These are phyloP conservation scores for Zygothrica quintamaculata DNA, from an alignment of 2,888 invertebrate genomes.

Conservation along the genomic window DNA sequence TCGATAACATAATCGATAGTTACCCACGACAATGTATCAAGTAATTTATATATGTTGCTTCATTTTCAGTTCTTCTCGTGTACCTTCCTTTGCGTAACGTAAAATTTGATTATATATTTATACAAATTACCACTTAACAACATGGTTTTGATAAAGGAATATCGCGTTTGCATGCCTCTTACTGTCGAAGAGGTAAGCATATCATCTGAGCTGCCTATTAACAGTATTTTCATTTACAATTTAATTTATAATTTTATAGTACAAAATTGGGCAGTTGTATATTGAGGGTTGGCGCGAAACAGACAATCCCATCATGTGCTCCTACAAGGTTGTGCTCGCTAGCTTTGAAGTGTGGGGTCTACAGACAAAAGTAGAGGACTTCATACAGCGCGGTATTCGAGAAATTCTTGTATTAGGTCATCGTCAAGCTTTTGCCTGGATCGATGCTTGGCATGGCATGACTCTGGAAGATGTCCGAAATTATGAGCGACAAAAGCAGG, in stretches of 20 bases:
- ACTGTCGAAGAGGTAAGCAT: constrained; percentile 93
- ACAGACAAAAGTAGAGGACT: constrained; percentile 94
- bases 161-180: constrained; percentile 96
- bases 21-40: constrained; percentile 17
- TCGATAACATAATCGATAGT: constrained; percentile 41
- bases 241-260: constrained; percentile 86
- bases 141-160: constrained; percentile 95
- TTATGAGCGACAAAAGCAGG: constrained; percentile 92
- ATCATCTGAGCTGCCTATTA: neutral
- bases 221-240: neutral
- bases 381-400: constrained; percentile 92
- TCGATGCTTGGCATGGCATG: constrained; percentile 96
- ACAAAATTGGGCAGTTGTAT: constrained; percentile 95
- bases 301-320: constrained; percentile 94
- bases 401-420: constrained; percentile 94
- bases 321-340: constrained; percentile 94
- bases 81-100: constrained; percentile 65
- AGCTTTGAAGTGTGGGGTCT: constrained; percentile 97
- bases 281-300: constrained; percentile 93
- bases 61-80: constrained; percentile 39
- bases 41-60: constrained; percentile 34
- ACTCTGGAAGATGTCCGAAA: constrained; percentile 92
- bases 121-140: constrained; percentile 16
- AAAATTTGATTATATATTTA: constrained; percentile 35
- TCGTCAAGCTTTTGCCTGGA: constrained; percentile 96